Evolutionary conservation across 2,888 invertebrate genomes (phyloP).

Genomic region (Athrips mouffetella): DNA sequence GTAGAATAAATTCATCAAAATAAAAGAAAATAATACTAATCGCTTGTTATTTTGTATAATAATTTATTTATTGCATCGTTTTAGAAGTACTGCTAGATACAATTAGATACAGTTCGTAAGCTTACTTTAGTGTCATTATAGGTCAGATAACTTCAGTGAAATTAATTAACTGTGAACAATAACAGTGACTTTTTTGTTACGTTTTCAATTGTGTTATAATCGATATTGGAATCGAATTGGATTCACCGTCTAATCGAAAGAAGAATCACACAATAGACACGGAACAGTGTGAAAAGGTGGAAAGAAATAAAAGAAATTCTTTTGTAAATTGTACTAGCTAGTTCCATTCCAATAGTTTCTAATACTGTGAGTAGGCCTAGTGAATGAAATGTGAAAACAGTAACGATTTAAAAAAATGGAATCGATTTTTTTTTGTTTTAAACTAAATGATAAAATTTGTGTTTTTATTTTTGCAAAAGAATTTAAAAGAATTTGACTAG

Average conservation of each 20-base stretch:
- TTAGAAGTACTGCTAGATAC: too few relatives aligned
- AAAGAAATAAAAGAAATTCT: slow-evolving; percentile 7
- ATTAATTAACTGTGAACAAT: slow-evolving; percentile 1
- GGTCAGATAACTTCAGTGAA: too few relatives aligned
- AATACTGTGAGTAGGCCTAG: background rate
- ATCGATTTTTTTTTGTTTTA: background rate
- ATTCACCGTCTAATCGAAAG: slow-evolving; percentile 23
- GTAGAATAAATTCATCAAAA: slow-evolving; percentile 12
- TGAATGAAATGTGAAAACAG: background rate
- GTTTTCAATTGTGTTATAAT: slow-evolving; percentile 18
- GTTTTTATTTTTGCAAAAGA: background rate
- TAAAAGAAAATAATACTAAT: slow-evolving; percentile 11
- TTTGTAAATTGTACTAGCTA: slow-evolving; percentile 5
- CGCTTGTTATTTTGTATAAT: too few relatives aligned
- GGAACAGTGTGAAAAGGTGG: slow-evolving; percentile 13
- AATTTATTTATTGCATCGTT: too few relatives aligned
- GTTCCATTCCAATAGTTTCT: slow-evolving; percentile 4
- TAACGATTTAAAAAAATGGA: background rate
- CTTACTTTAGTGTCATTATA: too few relatives aligned
- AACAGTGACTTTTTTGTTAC: slow-evolving; percentile 8
- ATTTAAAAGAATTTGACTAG: background rate
- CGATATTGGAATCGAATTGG: slow-evolving; percentile 13
- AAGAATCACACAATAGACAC: slow-evolving; percentile 16
- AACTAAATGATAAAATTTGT: background rate
- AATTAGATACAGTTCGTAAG: too few relatives aligned